Conservation (phyloP, 2,888 invertebrate genomes). For the Ectropis crepuscularia region DNA sequence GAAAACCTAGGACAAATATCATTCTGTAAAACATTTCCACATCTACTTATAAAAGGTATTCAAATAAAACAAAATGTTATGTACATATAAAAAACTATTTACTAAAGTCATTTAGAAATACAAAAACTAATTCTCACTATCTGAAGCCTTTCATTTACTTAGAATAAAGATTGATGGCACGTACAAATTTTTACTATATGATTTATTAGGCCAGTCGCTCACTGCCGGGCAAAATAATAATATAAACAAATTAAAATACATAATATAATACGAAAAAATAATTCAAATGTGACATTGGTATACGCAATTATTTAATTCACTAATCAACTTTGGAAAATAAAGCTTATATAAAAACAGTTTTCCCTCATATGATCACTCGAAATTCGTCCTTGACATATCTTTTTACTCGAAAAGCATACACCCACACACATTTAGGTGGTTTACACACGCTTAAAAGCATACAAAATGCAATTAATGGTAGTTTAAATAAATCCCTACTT, state of each 20-base stretch:
- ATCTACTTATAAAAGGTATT: too few relatives aligned
- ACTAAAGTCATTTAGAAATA: conserved; percentile 55
- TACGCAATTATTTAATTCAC: neutral
- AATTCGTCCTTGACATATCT: too few relatives aligned
- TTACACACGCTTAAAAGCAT: too few relatives aligned
- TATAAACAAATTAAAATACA: neutral
- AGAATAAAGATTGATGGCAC: conserved; percentile 57
- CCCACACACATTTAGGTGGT: too few relatives aligned
- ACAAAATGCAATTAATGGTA: too few relatives aligned
- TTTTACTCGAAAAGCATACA: too few relatives aligned
- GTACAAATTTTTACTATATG: conserved; percentile 35
- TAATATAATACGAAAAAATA: neutral
- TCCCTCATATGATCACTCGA: too few relatives aligned
- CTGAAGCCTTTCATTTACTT: conserved; percentile 64
- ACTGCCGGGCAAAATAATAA: conserved; percentile 11
- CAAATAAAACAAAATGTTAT: conserved; percentile 44
- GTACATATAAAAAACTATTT: conserved; percentile 53
- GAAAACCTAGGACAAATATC: too few relatives aligned
- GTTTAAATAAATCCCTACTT: too few relatives aligned
- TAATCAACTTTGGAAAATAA: too few relatives aligned
- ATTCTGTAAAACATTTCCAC: too few relatives aligned
- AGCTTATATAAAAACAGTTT: too few relatives aligned
- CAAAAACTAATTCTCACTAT: conserved; percentile 52
- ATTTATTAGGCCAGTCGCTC: conserved; percentile 31
- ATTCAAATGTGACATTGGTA: neutral